These are phyloP conservation scores for Argynnis bischoffii DNA, from an alignment of 2,888 invertebrate genomes.

Conservation along the genomic window DNA sequence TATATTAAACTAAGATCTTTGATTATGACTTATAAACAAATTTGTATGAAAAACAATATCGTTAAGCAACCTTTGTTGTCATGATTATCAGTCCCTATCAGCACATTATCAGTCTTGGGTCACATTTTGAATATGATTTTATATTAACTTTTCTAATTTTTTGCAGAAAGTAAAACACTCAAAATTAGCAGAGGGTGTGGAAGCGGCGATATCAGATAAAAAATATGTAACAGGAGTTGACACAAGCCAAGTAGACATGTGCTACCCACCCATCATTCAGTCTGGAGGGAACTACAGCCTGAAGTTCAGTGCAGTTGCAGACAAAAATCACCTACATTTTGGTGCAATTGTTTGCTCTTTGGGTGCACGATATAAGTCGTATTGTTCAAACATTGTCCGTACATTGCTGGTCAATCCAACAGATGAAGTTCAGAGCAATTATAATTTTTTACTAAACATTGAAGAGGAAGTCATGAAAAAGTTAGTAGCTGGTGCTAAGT, in stretches of 20 bases:
- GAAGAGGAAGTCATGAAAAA: slow-evolving; percentile 95
- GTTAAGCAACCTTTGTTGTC: too few relatives aligned
- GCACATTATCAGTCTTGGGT: too few relatives aligned
- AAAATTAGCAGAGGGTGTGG: slow-evolving; percentile 97
- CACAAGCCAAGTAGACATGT: slow-evolving; percentile 95
- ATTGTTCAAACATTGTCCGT: slow-evolving; percentile 98
- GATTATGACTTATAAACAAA: too few relatives aligned
- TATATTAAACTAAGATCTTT: too few relatives aligned
- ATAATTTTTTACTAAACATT: slow-evolving; percentile 93
- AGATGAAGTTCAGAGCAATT: slow-evolving; percentile 90
- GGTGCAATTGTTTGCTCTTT: slow-evolving; percentile 97
- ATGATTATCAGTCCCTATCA: too few relatives aligned
- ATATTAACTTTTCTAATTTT: slow-evolving; percentile 7
- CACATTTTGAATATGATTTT: too few relatives aligned
- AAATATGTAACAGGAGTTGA: slow-evolving; percentile 97
- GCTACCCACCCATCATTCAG: slow-evolving; percentile 99
- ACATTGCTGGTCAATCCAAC: slow-evolving; percentile 98
- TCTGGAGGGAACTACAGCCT: slow-evolving; percentile 98
- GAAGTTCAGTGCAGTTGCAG: slow-evolving; percentile 97
- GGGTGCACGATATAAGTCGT: slow-evolving; percentile 97
- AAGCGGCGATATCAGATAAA: slow-evolving; percentile 95
- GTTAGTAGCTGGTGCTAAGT: slow-evolving; percentile 90
- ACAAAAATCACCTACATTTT: slow-evolving; percentile 96
- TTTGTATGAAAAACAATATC: too few relatives aligned
- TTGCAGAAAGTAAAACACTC: slow-evolving; percentile 96